Evolutionary conservation across 2,797 vertebrate species (phyloP).

Genomic region (Enteromius thamalakanensis): DNA sequence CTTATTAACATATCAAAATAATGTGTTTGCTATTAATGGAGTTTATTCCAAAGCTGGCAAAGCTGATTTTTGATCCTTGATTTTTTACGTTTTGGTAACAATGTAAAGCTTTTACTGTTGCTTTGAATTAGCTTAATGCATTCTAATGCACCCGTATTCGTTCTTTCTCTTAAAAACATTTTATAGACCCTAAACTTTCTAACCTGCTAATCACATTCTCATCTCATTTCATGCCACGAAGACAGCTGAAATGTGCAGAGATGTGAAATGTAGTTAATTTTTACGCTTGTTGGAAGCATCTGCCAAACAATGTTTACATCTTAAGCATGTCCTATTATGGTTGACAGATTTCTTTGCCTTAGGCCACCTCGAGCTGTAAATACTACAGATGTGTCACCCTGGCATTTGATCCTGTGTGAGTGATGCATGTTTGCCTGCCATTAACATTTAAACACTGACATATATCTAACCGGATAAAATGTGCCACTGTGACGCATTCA

Average conservation of each 20-base stretch:
- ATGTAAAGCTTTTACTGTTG: not conserved
- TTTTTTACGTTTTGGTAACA: not conserved
- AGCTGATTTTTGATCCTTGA: slow-evolving; percentile 1
- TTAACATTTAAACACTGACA: slow-evolving; percentile 28
- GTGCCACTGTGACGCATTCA: not conserved
- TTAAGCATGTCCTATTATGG: slow-evolving; percentile 3
- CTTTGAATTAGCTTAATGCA: not conserved
- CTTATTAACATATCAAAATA: not conserved
- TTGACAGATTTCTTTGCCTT: not conserved
- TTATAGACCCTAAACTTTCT: not conserved
- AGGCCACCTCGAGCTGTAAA: slow-evolving; percentile 8
- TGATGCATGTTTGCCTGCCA: slow-evolving; percentile 30
- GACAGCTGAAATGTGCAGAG: not conserved
- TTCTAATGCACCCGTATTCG: not conserved
- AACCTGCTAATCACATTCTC: not conserved
- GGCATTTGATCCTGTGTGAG: slow-evolving; percentile 24
- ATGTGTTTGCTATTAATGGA: not conserved
- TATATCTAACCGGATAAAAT: not conserved
- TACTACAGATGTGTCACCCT: slow-evolving; percentile 21
- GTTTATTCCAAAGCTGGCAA: not conserved
- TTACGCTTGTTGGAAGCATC: not conserved
- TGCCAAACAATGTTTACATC: not conserved
- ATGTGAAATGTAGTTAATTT: not conserved
- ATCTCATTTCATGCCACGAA: not conserved
- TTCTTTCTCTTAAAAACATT: not conserved